phyloP scores from a whole-genome alignment of 2,888 invertebrate species.

The Caenorhabditis imperialis region DNA sequence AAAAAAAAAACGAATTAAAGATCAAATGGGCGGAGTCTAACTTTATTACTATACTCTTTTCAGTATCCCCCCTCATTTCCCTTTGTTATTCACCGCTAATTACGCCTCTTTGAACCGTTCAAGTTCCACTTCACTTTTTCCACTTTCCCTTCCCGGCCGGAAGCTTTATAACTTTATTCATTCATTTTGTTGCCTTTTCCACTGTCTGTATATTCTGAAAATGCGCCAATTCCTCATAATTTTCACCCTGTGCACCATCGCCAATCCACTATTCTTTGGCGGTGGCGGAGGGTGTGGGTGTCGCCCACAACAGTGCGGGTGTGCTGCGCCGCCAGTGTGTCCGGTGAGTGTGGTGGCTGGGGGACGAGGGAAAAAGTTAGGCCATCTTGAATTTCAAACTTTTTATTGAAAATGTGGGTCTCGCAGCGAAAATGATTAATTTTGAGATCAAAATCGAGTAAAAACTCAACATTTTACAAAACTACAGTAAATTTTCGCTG shows the following conservation, averaged over 20 bases:
- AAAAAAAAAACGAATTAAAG: too few relatives aligned
- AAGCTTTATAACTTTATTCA: neutral
- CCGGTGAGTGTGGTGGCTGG: constrained; percentile 7
- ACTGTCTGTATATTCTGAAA: neutral
- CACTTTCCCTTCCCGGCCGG: constrained; percentile 22
- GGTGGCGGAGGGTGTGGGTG: constrained; percentile 34
- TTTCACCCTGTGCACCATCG: constrained; percentile 7
- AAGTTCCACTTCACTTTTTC: constrained; percentile 35
- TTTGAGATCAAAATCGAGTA: too few relatives aligned
- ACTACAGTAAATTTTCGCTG: too few relatives aligned
- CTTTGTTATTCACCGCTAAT: constrained; percentile 17
- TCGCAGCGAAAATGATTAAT: too few relatives aligned
- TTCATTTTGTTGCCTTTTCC: neutral
- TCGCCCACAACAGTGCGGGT: constrained; percentile 23
- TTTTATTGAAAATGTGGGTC: too few relatives aligned
- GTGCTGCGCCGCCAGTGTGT: constrained; percentile 20
- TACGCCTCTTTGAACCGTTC: constrained; percentile 13
- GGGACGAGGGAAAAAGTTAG: too few relatives aligned
- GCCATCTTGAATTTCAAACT: too few relatives aligned
- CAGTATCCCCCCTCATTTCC: neutral
- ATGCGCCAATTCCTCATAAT: neutral
- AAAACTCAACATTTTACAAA: too few relatives aligned
- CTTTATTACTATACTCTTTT: neutral
- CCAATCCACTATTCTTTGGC: constrained; percentile 22
- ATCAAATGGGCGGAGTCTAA: too few relatives aligned